phyloP scores from a whole-genome alignment of 2,888 invertebrate genomes.

The Tethea ocularis region DNA sequence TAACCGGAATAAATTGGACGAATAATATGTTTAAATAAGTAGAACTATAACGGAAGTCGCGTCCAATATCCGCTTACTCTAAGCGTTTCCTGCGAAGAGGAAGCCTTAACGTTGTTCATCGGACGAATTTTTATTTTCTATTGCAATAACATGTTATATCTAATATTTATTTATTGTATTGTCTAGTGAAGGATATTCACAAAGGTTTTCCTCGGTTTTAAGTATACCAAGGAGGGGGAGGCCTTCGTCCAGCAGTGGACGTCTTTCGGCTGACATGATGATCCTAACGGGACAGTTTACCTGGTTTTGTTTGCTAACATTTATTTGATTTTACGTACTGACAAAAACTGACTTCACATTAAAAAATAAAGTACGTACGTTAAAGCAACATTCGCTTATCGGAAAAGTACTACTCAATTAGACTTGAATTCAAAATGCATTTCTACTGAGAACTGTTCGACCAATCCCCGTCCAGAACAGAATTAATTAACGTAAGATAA shows the following conservation, averaged over 20 bases:
- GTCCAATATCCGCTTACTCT: slow-evolving; percentile 47
- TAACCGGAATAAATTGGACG: slow-evolving; percentile 39
- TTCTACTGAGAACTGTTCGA: not conserved
- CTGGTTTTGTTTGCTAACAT: too few species aligned
- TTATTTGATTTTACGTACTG: too few species aligned
- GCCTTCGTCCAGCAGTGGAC: too few species aligned
- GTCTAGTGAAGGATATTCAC: too few species aligned
- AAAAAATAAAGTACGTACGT: too few species aligned
- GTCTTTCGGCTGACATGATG: too few species aligned
- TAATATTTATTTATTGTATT: slow-evolving; percentile 38
- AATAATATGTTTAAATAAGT: slow-evolving; percentile 43
- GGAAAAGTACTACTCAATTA: not conserved
- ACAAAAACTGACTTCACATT: too few species aligned
- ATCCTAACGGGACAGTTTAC: too few species aligned
- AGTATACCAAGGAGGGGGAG: too few species aligned
- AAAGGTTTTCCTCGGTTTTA: slow-evolving; percentile 37
- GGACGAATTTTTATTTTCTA: slow-evolving; percentile 47
- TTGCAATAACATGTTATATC: slow-evolving; percentile 36
- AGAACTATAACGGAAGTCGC: slow-evolving; percentile 58
- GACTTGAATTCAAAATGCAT: not conserved
- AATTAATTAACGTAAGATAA: slow-evolving; percentile 73
- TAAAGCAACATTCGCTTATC: too few species aligned
- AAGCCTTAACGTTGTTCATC: slow-evolving; percentile 58
- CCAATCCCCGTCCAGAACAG: slow-evolving; percentile 22
- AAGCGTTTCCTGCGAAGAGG: slow-evolving; percentile 54